Conservation (phyloP, 1,140 invertebrate genomes). For the Diprion similis region DNA sequence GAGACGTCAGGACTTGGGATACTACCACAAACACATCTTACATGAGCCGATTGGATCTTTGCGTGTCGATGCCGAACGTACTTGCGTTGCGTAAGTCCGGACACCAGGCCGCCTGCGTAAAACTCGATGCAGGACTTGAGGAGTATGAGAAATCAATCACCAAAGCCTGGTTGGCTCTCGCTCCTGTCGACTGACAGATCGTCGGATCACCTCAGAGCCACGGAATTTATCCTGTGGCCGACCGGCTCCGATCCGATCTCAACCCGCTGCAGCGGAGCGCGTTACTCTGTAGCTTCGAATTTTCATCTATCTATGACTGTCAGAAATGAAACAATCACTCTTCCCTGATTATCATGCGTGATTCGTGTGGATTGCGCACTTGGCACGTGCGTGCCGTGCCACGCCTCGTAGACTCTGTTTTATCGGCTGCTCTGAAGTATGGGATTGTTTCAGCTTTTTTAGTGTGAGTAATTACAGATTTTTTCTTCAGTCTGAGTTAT, state of each 20-base stretch:
- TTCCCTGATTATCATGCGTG: too few species aligned
- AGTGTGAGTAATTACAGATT: too few species aligned
- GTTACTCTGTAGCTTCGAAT: too few species aligned
- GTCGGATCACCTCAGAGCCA: not conserved
- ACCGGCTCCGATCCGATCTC: not conserved
- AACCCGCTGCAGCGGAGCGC: not conserved
- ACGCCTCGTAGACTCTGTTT: too few species aligned
- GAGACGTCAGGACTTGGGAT: not conserved
- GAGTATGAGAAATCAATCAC: slow-evolving; percentile 3
- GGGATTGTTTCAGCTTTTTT: too few species aligned
- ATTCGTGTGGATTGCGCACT: too few species aligned
- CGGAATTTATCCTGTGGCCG: not conserved
- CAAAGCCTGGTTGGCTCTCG: not conserved
- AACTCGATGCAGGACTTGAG: not conserved
- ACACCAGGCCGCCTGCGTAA: not conserved
- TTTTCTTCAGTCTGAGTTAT: too few species aligned
- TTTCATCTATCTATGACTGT: too few species aligned
- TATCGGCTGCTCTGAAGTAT: too few species aligned
- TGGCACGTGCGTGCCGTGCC: too few species aligned
- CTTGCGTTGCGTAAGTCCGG: not conserved
- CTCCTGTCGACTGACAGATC: not conserved
- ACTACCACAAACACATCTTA: not conserved
- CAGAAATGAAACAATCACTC: too few species aligned
- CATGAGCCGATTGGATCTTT: not conserved
- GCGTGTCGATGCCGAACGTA: not conserved